These are phyloP conservation scores for Drosophila arawakana DNA, from an alignment of 1,140 invertebrate genomes.

Conservation along the genomic window DNA sequence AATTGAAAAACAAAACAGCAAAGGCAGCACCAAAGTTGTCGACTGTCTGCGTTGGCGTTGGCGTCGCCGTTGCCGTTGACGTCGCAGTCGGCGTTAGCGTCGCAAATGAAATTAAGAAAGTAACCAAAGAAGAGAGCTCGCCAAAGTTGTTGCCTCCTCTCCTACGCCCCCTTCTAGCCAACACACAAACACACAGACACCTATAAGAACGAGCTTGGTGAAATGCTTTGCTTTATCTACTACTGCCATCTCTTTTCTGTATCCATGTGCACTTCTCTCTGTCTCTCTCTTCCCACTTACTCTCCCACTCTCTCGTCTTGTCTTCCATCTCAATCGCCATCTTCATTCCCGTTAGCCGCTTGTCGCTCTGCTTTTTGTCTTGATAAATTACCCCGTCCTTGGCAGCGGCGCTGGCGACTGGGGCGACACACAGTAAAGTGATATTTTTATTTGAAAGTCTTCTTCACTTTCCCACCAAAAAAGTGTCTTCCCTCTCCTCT, in stretches of 20 bases:
- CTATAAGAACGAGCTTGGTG: constrained; percentile 28
- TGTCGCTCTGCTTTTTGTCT: constrained; percentile 67
- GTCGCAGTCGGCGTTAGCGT: constrained; percentile 22
- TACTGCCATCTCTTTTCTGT: constrained; percentile 45
- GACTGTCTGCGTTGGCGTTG: constrained; percentile 26
- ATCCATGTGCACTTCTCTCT: constrained; percentile 30
- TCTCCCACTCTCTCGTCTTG: constrained; percentile 10
- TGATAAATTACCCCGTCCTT: constrained; percentile 82
- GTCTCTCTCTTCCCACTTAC: constrained; percentile 6
- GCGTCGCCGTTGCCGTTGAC: constrained; percentile 31
- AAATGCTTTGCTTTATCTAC: constrained; percentile 54
- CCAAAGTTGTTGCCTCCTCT: constrained; percentile 47
- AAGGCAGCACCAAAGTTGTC: constrained; percentile 74
- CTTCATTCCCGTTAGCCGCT: constrained; percentile 12
- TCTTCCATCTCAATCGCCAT: constrained; percentile 20
- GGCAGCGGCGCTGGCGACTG: constrained; percentile 65
- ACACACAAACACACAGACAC: constrained; percentile 10
- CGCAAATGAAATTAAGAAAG: constrained; percentile 82
- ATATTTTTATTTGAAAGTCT: constrained; percentile 76
- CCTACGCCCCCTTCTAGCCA: background rate
- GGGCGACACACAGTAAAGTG: constrained; percentile 78
- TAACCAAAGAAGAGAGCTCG: constrained; percentile 71
- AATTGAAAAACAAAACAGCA: constrained; percentile 82
- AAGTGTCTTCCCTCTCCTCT: background rate
- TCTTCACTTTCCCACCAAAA: constrained; percentile 1